phyloP scores from a whole-genome alignment of 30 jellyfish, hydroid and myxozoan species.

The Hydractinia symbiolongicarpus region DNA sequence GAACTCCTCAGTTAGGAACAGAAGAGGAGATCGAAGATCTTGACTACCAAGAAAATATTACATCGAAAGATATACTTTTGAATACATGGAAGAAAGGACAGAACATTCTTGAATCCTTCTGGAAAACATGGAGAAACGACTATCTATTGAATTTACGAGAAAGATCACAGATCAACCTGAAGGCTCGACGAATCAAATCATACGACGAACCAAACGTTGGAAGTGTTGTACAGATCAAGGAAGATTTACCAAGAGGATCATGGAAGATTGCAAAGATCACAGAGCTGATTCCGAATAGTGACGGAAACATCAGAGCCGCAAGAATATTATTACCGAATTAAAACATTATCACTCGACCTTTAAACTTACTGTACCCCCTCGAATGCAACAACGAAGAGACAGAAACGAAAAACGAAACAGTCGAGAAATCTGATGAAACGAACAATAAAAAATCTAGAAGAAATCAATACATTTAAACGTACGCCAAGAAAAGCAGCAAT shows the following conservation, averaged over 20 bases:
- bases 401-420: background rate
- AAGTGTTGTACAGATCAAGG: background rate
- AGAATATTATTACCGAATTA: constrained; percentile 17
- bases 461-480: too few species aligned
- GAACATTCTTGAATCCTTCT: constrained; percentile 14
- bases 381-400: constrained; percentile 20
- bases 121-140: constrained; percentile 38
- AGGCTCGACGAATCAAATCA: constrained; percentile 8
- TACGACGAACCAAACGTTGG: background rate
- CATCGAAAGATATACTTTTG: constrained; percentile 30
- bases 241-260: constrained; percentile 32
- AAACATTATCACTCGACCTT: constrained; percentile 3
- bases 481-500: too few species aligned
- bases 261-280: constrained; percentile 28
- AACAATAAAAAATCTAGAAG: too few species aligned
- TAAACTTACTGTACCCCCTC: constrained; percentile 22
- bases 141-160: constrained; percentile 29
- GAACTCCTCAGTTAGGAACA: constrained; percentile 13
- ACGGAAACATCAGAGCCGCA: constrained; percentile 41
- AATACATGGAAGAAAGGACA: constrained; percentile 21
- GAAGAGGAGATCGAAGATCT: background rate
- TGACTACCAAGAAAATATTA: constrained; percentile 24
- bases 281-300: background rate
- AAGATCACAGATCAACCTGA: background rate
- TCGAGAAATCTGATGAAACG: too few species aligned